Conservation (phyloP, 2,797 vertebrate species). For the Premnoplex brunnescens region DNA sequence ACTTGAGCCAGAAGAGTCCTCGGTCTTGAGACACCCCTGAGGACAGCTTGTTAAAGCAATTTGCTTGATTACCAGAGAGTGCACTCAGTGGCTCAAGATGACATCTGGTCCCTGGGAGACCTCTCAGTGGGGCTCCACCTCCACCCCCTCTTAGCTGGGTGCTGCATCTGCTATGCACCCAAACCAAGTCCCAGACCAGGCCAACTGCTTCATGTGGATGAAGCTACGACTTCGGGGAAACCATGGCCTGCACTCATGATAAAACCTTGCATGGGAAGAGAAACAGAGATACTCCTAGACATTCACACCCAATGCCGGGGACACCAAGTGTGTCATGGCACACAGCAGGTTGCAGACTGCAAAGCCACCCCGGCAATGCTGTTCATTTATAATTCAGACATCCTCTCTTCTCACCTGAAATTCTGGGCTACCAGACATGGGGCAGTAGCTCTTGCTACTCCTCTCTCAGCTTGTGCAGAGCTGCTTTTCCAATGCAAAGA, state of each 20-base stretch:
- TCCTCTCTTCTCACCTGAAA: background rate
- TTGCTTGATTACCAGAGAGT: background rate
- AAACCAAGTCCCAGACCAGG: background rate
- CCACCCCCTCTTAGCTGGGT: background rate
- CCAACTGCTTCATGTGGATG: background rate
- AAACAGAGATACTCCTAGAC: background rate
- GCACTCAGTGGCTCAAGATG: background rate
- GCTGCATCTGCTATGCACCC: background rate
- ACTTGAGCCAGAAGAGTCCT: conserved; percentile 23
- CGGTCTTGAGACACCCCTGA: background rate
- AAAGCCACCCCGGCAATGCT: background rate
- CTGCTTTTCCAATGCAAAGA: background rate
- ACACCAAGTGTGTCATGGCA: background rate
- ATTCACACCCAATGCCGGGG: background rate
- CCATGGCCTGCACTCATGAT: background rate
- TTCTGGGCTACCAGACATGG: background rate
- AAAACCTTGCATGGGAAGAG: background rate
- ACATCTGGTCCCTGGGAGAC: background rate
- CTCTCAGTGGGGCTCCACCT: background rate
- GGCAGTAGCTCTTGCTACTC: background rate
- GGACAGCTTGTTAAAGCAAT: conserved; percentile 14
- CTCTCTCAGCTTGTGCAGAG: background rate
- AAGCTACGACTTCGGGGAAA: background rate
- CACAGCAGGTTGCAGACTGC: background rate
- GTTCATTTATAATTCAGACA: background rate